Evolutionary conservation across 2,888 invertebrate genomes (phyloP).

Genomic region (Sepiola atlantica): DNA sequence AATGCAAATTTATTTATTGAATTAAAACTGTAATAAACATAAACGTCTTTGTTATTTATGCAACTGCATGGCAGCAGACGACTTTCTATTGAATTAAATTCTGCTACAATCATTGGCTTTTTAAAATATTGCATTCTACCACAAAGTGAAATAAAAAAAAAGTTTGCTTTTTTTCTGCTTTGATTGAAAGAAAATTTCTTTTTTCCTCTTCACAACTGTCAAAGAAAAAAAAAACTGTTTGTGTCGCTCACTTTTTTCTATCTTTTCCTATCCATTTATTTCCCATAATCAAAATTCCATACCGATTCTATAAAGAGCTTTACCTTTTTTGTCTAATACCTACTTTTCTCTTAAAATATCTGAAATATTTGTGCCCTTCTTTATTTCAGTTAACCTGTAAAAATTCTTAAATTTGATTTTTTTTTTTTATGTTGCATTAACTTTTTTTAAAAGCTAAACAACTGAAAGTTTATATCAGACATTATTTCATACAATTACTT

Average conservation of each 20-base stretch:
- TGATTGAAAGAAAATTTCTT: neutral
- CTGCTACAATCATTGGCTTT: neutral
- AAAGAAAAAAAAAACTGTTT: neutral
- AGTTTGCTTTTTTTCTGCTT: neutral
- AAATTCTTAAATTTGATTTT: no score
- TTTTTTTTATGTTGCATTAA: no score
- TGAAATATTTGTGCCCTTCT: neutral
- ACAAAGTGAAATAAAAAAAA: neutral
- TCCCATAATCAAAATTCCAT: neutral
- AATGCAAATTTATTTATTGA: neutral
- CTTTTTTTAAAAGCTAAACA: neutral
- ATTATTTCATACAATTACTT: neutral
- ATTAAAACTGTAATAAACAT: neutral
- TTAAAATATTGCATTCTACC: neutral
- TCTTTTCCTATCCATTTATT: neutral
- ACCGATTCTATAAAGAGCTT: neutral
- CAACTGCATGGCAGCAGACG: neutral
- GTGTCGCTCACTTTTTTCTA: neutral
- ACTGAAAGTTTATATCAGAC: neutral
- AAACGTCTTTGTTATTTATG: constrained; percentile 32
- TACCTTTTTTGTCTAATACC: neutral
- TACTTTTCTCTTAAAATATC: neutral
- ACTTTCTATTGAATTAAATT: neutral
- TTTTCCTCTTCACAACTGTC: neutral
- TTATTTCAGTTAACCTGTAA: neutral